Evolutionary conservation across 1,140 invertebrate species (phyloP), one percentile per base, ranked within the genome.

Genomic region (Caenorhabditis remanei): DNA sequence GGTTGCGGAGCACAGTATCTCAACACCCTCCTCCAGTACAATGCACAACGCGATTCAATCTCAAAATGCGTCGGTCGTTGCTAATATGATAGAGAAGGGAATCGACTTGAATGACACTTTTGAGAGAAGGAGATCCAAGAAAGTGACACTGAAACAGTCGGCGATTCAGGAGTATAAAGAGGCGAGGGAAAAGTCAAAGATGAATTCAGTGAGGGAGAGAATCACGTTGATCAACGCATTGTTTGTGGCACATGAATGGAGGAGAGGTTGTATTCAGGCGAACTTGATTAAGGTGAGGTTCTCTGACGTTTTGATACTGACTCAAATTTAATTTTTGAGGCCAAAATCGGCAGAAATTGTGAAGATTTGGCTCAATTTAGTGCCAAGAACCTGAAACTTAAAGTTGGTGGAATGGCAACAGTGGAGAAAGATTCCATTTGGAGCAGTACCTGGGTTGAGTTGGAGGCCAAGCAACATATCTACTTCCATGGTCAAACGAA

Each of bases 211-310:
- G 13, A 14, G 85, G 19, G 63, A 85, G 32, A 75, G 67, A 9
- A 85, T 85, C 21, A 85, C 85, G 19, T 50, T 85, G 21, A 85
- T 85, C 21, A 85, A 85, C 56, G 85, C 85, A 11, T 24, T 85
- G 11, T 85, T 85, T 56, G 67, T 67, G 24, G 85, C 67, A n/a
- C 85, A 85, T 24, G 85, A 85, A 16, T 85, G 85, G 85, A 48
- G 85, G 50, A 79, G 71, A 50, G 71, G 71, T 13, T 19, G 46
- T 50, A 41, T 79, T 53, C 71, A 79, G 14, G 71, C 71, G 19
- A 79, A 50, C 53, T 24, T 14, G 16, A 79, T 79, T 41, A 85
- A 75, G 84, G 32, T 71, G 4, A n/a, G 75, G 32, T 6, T 32
- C 8, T 32, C 4, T 61, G 13, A 6, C 16, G n/a, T 58, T 21